Evolutionary conservation across 2,797 vertebrate species (phyloP).

Genomic region (Florisuga fusca): DNA sequence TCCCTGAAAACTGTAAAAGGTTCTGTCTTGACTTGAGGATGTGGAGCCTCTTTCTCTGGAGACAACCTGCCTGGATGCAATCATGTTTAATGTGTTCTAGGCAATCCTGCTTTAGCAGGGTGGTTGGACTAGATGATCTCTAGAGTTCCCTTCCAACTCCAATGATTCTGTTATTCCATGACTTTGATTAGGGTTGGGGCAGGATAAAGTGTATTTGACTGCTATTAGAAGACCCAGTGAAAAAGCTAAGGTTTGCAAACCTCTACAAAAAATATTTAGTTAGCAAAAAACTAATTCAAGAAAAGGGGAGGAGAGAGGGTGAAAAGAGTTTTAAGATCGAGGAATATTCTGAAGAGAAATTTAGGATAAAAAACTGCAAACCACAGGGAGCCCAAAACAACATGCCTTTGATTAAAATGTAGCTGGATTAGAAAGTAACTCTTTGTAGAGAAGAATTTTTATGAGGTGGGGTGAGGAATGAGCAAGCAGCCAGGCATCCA

Average conservation of each 20-base stretch:
- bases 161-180: too few relatives aligned
- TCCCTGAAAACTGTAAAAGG: neutral
- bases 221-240: neutral
- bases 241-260: neutral
- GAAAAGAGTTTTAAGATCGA: neutral
- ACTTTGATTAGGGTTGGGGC: accelerated
- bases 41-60: too few relatives aligned
- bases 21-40: neutral
- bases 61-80: too few relatives aligned
- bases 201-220: neutral
- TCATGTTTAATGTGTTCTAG: too few relatives aligned
- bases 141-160: too few relatives aligned
- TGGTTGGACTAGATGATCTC: too few relatives aligned
- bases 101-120: too few relatives aligned
- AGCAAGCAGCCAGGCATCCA: conserved; percentile 20
- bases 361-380: neutral
- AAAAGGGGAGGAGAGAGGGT: neutral
- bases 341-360: neutral
- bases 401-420: neutral
- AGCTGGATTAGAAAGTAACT: conserved; percentile 3
- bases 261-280: neutral
- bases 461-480: neutral
- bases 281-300: neutral
- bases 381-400: neutral
- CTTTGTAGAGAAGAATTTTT: conserved; percentile 37